Evolutionary conservation across 1,140 invertebrate genomes (phyloP), one percentile per base, ranked within the genome.

Genomic region (Mizuhopecten yessoensis): DNA sequence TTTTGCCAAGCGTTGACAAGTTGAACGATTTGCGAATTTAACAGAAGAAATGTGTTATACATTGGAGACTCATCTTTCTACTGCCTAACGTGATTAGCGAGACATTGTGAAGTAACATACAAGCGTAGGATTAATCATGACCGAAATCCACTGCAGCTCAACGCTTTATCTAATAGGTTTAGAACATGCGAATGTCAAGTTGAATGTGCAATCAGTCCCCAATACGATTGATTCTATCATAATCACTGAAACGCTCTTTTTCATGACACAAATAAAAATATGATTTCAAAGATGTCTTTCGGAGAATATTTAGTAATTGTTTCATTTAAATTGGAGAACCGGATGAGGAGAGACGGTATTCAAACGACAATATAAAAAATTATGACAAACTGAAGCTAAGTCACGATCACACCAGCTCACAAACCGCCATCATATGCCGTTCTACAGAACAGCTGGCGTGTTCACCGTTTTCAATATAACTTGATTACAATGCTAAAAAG

Each of bases 71-170:
- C 57, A 75, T 29, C 57, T 29, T 75, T 75, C 1, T 75, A 13
- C n/a, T 3, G 5, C n/a, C 23, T 75, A 75, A 75, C 15, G 1
- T n/a, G n/a, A 29, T 75, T 75, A 75, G 57, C 2, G 57, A 29
- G 57, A 75, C 57, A 5, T 75, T 75, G n/a, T 75, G 57, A 75
- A 75, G 57, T 75, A 75, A 75, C 57, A 75, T 75, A 75, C 57
- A 75, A 75, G 23, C 57, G 57, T 75, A n/a, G 57, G 57, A n/a
- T 75, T 75, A 75, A 75, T 75, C 57, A 75, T 75, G 57, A 75
- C 57, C 23, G 29, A 75, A 75, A 75, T 75, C 57, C 57, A 75
- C 57, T n/a, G 57, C 57, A 29, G 23, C 29, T 75, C n/a, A 75
- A 75, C 57, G n/a, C 57, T 75, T 75, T 29, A 75, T 29, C 20